Evolutionary conservation across 2,888 invertebrate species (phyloP).

Genomic region (Craniophora ligustri): DNA sequence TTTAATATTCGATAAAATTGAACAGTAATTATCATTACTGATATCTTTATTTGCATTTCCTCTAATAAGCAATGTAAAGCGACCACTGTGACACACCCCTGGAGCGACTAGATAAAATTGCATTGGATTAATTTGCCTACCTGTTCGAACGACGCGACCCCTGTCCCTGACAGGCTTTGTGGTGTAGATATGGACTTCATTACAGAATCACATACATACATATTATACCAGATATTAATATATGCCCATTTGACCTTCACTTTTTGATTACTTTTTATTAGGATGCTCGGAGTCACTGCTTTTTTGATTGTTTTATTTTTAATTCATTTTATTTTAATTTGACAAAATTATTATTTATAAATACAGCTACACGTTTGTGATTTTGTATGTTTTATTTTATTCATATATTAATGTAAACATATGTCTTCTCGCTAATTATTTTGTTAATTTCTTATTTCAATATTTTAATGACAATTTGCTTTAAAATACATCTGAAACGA

Average conservation of each 20-base stretch:
- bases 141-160: conserved; percentile 63
- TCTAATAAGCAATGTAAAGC: conserved; percentile 15
- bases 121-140: conserved; percentile 80
- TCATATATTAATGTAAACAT: no score
- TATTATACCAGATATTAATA: conserved; percentile 41
- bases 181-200: conserved; percentile 66
- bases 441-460: no score
- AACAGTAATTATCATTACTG: no score
- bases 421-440: no score
- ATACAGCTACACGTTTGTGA: no score
- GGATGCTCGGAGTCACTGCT: background rate
- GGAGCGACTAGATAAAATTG: conserved; percentile 74
- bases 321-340: background rate
- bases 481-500: no score
- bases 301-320: background rate
- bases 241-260: conserved; percentile 37
- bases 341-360: no score
- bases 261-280: conserved; percentile 38
- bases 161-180: conserved; percentile 82
- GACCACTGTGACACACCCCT: conserved; percentile 53
- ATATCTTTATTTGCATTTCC: background rate
- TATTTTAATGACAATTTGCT: no score
- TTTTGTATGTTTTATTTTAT: no score
- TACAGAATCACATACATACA: conserved; percentile 53
- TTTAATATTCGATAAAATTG: no score